Conservation (phyloP, 2,113 vertebrate genomes). For the Callithrix jacchus region DNA sequence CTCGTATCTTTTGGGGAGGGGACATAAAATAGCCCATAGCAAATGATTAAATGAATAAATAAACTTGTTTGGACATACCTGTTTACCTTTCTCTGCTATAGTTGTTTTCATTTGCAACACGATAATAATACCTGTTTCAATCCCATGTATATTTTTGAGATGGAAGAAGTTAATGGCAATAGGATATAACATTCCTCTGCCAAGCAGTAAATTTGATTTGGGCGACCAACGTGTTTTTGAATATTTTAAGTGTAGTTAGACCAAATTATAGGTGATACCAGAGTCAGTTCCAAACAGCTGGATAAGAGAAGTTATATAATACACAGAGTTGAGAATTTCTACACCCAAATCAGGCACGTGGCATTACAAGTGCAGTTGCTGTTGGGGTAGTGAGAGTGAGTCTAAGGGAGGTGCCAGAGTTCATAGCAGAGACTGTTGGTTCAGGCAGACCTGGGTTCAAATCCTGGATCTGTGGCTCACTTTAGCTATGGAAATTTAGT, state of each 20-base stretch:
- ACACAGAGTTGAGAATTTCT: neutral
- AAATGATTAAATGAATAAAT: neutral
- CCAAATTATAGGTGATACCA: neutral
- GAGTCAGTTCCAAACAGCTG: neutral
- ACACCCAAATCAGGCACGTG: fast-evolving
- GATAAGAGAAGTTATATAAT: neutral
- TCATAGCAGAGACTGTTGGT: neutral
- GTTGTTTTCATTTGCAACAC: neutral
- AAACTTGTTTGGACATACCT: neutral
- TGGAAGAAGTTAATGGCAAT: neutral
- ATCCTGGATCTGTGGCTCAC: neutral
- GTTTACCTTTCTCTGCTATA: neutral
- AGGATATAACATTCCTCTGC: neutral
- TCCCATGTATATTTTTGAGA: neutral
- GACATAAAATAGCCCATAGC: too few species aligned
- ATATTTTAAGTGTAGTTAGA: neutral
- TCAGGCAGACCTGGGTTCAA: neutral
- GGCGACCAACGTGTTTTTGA: neutral
- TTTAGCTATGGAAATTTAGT: too few species aligned
- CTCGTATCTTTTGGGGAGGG: neutral
- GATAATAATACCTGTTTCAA: neutral
- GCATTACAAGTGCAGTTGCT: neutral
- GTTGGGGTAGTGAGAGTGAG: neutral
- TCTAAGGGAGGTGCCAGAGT: neutral
- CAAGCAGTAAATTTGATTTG: neutral